Base-by-base conservation (phyloP, 2,113 vertebrate species). In the Talpa occidentalis region DNA sequence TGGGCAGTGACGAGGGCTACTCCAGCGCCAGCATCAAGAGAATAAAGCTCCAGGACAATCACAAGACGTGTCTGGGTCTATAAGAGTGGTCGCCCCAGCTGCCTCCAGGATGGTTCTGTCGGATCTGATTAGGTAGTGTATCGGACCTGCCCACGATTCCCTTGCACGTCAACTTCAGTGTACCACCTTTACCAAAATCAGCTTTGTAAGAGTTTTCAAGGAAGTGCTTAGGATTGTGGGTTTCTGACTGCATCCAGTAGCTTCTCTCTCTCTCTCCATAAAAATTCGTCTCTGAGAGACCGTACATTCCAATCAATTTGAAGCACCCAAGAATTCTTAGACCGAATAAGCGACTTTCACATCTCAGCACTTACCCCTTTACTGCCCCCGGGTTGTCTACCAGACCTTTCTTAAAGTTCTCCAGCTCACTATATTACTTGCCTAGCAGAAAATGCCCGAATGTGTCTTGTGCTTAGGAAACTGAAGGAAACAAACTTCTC, bases 1-100 rank as follows among this genome's bases (percentile, higher is more conserved):
- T 99, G 88, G 99, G 98, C 95, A 99, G 99, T 0, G 99, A 99
- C 0, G 99, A 99, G 97, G 99, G 99, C 73, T 99, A 99, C 80
- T 98, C 99, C 98, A 99, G 99, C 85, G 98, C 99, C 30, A 97
- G 99, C 94, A 94, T 99, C 95, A 98, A 97, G 97, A 98, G 98
- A 90, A 97, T 98, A 92, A 98, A 98, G 98, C 97, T 97, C 95
- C 98, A 98, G 98, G 98, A 98, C 98, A 92, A 81, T 94, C 98
- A 96, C 94, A 98, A 99, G 97, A 92, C 98, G 81, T 97, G 98
- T 74, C 97, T 97, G 9, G 97, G 98, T 78, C 98, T 99, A 77
- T 99, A 99, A 99, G 98, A 90, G 96, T 10, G 88, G 93, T 83
- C 19, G 0, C 44, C 0, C 54, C 92, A 26, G 84, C 91, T 88